phyloP scores from a whole-genome alignment of 2,113 vertebrate species.

The Megaceryle torquata region DNA sequence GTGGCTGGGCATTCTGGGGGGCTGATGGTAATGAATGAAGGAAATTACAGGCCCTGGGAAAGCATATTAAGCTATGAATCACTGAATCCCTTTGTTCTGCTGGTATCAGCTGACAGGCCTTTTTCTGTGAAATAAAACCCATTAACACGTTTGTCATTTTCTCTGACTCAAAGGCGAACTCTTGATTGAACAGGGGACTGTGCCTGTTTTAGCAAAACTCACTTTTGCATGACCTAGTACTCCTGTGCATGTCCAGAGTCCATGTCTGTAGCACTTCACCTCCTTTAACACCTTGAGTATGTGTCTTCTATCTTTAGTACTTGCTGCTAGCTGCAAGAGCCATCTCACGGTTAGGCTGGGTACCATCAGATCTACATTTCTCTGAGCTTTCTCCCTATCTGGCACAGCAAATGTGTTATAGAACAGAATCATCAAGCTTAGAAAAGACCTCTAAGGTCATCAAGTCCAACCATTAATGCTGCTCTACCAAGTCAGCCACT shows the following conservation, averaged over 20 bases:
- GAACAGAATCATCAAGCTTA: too few species aligned
- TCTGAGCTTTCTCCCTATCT: neutral
- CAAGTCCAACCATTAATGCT: too few species aligned
- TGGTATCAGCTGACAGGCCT: neutral
- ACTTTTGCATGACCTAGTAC: neutral
- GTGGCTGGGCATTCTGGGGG: neutral
- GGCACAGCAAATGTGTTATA: neutral
- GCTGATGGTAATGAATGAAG: neutral
- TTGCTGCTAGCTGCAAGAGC: neutral
- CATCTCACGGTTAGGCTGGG: accelerated
- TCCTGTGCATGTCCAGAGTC: neutral
- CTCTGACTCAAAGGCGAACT: conserved; percentile 1
- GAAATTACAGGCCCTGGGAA: neutral
- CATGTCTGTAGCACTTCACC: neutral
- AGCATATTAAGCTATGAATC: conserved; percentile 14
- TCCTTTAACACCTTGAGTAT: neutral
- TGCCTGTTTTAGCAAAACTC: neutral
- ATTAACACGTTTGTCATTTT: neutral
- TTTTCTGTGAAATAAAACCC: neutral
- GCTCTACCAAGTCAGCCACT: too few species aligned
- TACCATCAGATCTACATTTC: neutral
- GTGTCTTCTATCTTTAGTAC: neutral
- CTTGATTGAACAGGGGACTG: neutral
- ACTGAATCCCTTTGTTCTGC: neutral
- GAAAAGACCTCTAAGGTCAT: too few species aligned